Evolutionary conservation across 2,797 vertebrate genomes (phyloP).

Genomic region (Menidia menidia): DNA sequence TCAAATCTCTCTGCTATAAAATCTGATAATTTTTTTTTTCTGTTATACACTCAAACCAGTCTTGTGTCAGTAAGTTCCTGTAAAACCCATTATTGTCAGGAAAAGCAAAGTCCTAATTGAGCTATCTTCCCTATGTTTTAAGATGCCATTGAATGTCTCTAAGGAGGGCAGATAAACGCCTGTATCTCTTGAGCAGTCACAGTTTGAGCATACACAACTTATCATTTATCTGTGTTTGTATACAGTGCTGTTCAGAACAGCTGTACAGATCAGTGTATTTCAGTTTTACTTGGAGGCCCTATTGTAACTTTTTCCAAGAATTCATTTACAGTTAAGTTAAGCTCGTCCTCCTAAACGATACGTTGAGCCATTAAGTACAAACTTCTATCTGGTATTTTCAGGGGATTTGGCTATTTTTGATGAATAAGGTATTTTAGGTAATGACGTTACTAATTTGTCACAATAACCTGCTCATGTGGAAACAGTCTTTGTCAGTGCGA

Average conservation of each 20-base stretch:
- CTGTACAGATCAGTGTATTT: not conserved
- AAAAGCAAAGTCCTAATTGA: conserved; percentile 48
- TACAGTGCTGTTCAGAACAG: conserved; percentile 1
- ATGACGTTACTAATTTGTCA: conserved; percentile 3
- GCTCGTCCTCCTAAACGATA: not conserved
- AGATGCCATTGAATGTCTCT: conserved; percentile 12
- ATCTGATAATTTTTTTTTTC: not conserved
- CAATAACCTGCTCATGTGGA: conserved; percentile 12
- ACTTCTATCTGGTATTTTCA: not conserved
- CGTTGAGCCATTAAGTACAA: not conserved
- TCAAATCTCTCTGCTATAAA: not conserved
- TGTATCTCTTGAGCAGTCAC: conserved; percentile 38
- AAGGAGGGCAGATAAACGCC: conserved; percentile 43
- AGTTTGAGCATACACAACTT: conserved; percentile 22
- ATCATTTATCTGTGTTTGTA: conserved; percentile 34
- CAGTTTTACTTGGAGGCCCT: not conserved
- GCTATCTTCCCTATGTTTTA: conserved; percentile 44
- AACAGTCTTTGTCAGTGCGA: conserved; percentile 3
- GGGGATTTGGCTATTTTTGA: not conserved
- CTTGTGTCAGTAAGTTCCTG: conserved; percentile 36
- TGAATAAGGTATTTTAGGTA: not conserved
- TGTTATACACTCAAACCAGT: not conserved
- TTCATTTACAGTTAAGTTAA: not conserved
- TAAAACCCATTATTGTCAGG: conserved; percentile 49
- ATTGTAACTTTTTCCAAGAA: not conserved